Evolutionary conservation across 2,888 invertebrate genomes (phyloP).

Genomic region (Rambutsinella grinnellia): DNA sequence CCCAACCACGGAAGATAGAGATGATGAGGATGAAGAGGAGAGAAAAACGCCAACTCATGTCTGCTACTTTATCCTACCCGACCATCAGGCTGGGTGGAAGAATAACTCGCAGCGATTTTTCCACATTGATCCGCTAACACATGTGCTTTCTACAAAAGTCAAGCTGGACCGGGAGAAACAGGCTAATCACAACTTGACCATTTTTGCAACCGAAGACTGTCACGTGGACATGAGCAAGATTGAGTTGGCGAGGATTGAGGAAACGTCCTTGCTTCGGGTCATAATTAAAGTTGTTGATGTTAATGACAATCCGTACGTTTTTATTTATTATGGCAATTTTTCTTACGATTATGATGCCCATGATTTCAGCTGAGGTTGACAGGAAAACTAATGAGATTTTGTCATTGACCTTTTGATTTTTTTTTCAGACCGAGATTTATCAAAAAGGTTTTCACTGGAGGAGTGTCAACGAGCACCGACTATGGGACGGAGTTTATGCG

Average conservation of each 20-base stretch:
- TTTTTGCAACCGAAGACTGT: constrained; percentile 90
- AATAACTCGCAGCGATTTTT: constrained; percentile 80
- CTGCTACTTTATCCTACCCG: constrained; percentile 93
- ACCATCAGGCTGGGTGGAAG: constrained; percentile 68
- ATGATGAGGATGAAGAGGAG: constrained; percentile 85
- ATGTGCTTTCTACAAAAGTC: constrained; percentile 76
- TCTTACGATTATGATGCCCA: too few species aligned
- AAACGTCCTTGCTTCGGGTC: constrained; percentile 74
- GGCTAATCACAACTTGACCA: constrained; percentile 77
- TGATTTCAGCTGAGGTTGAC: not conserved
- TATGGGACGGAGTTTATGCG: constrained; percentile 91
- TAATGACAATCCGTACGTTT: constrained; percentile 80
- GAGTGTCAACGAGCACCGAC: constrained; percentile 92
- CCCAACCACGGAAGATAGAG: constrained; percentile 87
- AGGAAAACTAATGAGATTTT: too few species aligned
- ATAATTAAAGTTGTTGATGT: constrained; percentile 83
- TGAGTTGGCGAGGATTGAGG: constrained; percentile 41
- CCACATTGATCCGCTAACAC: constrained; percentile 79
- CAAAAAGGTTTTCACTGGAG: constrained; percentile 89
- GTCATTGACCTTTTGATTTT: constrained; percentile 1
- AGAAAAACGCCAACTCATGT: constrained; percentile 79
- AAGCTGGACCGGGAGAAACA: constrained; percentile 81
- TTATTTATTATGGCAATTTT: too few species aligned
- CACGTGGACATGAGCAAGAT: constrained; percentile 60
- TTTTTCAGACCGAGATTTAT: constrained; percentile 80